Evolutionary conservation across 2,797 vertebrate species (phyloP).

Genomic region (Otolemur crassicaudatus): DNA sequence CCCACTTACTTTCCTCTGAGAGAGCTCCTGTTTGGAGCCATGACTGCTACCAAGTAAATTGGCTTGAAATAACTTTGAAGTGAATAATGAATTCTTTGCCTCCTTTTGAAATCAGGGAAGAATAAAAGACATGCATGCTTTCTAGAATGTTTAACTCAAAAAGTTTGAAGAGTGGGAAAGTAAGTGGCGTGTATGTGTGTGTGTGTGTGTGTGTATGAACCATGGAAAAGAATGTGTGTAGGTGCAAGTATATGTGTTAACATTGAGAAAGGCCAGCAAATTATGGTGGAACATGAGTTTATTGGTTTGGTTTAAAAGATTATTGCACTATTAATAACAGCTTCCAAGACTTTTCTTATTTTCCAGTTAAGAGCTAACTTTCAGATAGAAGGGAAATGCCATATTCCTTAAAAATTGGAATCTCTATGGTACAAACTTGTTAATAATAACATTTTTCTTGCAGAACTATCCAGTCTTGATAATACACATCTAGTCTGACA

Average conservation of each 20-base stretch:
- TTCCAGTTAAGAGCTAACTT: neutral
- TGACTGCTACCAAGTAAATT: neutral
- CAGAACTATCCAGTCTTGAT: neutral
- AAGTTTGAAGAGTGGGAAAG: neutral
- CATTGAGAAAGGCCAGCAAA: neutral
- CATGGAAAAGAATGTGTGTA: neutral
- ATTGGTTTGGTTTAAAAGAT: neutral
- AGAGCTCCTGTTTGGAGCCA: neutral
- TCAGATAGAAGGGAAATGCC: neutral
- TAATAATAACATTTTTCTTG: neutral
- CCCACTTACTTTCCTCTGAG: neutral
- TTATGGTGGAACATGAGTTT: neutral
- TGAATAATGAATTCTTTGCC: conserved; percentile 9
- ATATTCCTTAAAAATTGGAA: neutral
- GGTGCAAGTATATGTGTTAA: neutral
- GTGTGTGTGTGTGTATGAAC: neutral
- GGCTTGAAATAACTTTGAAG: conserved; percentile 49
- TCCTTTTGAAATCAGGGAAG: neutral
- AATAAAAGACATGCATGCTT: neutral
- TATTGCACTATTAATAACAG: neutral
- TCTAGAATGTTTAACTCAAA: neutral
- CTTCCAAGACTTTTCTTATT: neutral
- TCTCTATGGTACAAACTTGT: neutral
- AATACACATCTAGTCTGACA: neutral
- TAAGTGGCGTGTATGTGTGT: neutral